phyloP scores from a whole-genome alignment of 1,140 invertebrate genomes.

The Mercenaria mercenaria region DNA sequence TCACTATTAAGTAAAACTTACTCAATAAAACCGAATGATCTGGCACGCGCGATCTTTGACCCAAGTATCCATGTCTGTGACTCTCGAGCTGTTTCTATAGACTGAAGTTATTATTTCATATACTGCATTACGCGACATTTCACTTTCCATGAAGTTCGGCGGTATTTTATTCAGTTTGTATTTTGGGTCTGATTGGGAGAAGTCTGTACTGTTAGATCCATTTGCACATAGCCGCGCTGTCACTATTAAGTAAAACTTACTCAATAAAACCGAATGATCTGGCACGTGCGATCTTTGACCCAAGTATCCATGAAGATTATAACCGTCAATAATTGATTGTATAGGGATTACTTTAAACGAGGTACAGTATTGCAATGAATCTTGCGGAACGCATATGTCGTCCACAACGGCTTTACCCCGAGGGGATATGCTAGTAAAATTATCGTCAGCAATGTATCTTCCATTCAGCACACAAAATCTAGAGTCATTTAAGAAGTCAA shows the following conservation, averaged over 20 bases:
- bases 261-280: slow-evolving; percentile 32
- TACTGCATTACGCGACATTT: background rate
- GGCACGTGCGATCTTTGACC: slow-evolving; percentile 43
- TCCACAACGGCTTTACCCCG: slow-evolving; percentile 47
- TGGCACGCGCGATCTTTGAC: slow-evolving; percentile 42
- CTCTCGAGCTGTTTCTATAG: background rate
- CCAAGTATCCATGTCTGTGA: slow-evolving; percentile 20
- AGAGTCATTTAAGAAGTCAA: slow-evolving; percentile 53
- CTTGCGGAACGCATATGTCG: slow-evolving; percentile 45
- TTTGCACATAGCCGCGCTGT: no score
- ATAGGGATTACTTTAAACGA: slow-evolving; percentile 14
- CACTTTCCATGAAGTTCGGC: background rate
- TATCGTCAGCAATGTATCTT: background rate
- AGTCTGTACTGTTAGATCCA: no score
- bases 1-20: background rate
- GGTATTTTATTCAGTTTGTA: background rate
- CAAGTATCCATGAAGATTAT: slow-evolving; percentile 18
- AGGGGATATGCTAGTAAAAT: background rate
- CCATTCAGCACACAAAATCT: slow-evolving; percentile 57
- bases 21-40: slow-evolving; percentile 33
- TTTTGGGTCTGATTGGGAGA: background rate
- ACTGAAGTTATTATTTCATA: background rate
- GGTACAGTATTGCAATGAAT: slow-evolving; percentile 1
- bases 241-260: background rate
- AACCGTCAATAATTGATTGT: slow-evolving; percentile 22